phyloP scores from a whole-genome alignment of 2,888 invertebrate species.

The Heterodera filipjevi region DNA sequence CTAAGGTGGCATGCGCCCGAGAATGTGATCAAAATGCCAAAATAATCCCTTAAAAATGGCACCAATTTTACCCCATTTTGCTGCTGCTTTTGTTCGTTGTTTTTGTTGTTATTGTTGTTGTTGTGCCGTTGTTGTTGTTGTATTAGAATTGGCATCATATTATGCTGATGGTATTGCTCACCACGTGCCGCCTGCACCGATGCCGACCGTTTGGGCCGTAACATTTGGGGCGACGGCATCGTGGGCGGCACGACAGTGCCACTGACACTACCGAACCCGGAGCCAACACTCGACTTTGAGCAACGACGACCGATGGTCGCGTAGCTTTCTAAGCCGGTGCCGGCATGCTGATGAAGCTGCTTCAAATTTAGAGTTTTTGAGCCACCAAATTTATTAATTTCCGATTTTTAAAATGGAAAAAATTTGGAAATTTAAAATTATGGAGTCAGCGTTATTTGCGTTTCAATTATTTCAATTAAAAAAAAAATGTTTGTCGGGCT shows the following conservation, averaged over 20 bases:
- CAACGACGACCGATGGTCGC: conserved; percentile 24
- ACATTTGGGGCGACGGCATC: conserved; percentile 21
- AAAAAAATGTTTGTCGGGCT: too few species aligned
- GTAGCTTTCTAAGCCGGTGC: conserved; percentile 7
- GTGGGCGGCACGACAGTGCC: not conserved
- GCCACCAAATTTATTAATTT: too few species aligned
- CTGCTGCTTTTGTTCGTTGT: not conserved
- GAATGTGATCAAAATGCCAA: too few species aligned
- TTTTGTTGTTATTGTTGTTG: conserved; percentile 14
- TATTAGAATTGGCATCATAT: conserved; percentile 8
- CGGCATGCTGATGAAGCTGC: not conserved
- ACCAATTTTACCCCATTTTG: not conserved
- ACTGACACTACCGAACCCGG: not conserved
- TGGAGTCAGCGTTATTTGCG: too few species aligned
- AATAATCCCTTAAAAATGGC: too few species aligned
- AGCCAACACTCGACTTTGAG: conserved; percentile 24
- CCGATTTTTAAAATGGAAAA: not conserved
- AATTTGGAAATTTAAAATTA: too few species aligned
- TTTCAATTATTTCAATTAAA: too few species aligned
- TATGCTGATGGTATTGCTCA: not conserved
- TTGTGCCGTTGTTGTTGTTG: conserved; percentile 14
- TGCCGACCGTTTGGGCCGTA: conserved; percentile 15
- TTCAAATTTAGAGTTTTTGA: too few species aligned
- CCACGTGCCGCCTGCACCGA: conserved; percentile 17
- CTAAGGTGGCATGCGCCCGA: too few species aligned